Base-by-base conservation (phyloP, 1,140 invertebrate species). In the Eriocheir sinensis region DNA sequence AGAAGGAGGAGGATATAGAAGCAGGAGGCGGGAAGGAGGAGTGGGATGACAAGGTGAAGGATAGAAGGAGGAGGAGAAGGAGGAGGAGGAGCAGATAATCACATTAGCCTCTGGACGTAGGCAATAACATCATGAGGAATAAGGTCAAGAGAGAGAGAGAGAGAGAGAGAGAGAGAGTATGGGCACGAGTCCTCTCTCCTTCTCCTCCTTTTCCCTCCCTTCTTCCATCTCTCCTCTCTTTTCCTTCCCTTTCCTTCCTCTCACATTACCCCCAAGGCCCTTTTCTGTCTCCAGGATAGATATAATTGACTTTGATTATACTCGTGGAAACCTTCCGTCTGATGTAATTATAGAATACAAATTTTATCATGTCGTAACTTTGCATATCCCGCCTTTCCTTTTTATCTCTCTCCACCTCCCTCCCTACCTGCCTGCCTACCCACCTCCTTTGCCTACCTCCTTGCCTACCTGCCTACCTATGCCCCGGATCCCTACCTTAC, bases 301-400 rank as follows among this genome's bases (percentile, higher is more conserved):
- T n/a, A 72, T 72, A 72, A 72, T 72, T 72, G 17, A 72, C 60
- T 72, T 72, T 72, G 60, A 72, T 72, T 72, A 72, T 21, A 72
- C 27, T 6, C 60, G 60, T n/a, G 60, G 60, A 72, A 72, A 72
- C 60, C 60, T 72, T 72, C 60, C 60, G 60, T 72, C 60, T 12
- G 4, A 21, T 0, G 9, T 72, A 72, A 72, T 72, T 72, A 72
- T 72, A 72, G 60, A n/a, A 72, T 72, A n/a, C 60, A n/a, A 72
- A n/a, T n/a, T 72, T 72, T 72, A 72, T 72, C n/a, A n/a, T 27
- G 17, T 72, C 60, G n/a, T 72, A 72, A 72, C 21, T 72, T 72
- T 72, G 27, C 60, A 72, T 72, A 72, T 72, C 8, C 27, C 27
- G n/a, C 60, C 60, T 72, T 21, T 2, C 17, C 27, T 72, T 72